These are phyloP conservation scores for Cryptoprocta ferox DNA, from an alignment of 2,797 vertebrate genomes.

Conservation along the genomic window DNA sequence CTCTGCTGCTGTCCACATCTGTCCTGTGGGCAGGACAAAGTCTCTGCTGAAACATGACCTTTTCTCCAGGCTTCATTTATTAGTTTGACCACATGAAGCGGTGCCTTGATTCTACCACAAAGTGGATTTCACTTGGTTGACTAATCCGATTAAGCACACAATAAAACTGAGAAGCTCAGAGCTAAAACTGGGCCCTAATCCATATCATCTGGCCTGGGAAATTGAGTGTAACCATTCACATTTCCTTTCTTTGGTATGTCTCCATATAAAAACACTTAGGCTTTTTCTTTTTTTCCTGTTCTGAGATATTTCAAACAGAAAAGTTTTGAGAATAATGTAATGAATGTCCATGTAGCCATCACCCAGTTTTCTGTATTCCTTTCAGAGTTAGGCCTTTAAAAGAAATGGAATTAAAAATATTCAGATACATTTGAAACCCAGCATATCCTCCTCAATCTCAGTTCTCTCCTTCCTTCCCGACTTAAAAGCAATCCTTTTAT, in stretches of 20 bases:
- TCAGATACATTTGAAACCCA: background rate
- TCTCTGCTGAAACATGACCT: background rate
- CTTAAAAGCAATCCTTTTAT: background rate
- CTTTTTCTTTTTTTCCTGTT: background rate
- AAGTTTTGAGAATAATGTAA: background rate
- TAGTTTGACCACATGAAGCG: background rate
- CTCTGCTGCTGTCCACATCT: background rate
- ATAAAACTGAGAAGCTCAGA: background rate
- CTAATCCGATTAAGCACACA: background rate
- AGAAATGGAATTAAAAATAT: conserved; percentile 20
- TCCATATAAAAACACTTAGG: background rate
- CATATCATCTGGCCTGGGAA: background rate
- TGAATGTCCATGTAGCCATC: background rate
- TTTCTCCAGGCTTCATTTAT: background rate
- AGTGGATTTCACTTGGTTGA: background rate
- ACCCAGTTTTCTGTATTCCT: background rate
- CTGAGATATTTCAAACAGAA: conserved; percentile 18
- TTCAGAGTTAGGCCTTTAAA: background rate
- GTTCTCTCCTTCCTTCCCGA: background rate
- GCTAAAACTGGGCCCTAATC: background rate
- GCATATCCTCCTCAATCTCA: background rate
- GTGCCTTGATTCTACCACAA: background rate
- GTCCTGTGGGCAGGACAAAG: background rate
- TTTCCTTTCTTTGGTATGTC: background rate
- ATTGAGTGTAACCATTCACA: background rate